phyloP scores from a whole-genome alignment of 2,888 invertebrate genomes.

The Stenodera caucasica region DNA sequence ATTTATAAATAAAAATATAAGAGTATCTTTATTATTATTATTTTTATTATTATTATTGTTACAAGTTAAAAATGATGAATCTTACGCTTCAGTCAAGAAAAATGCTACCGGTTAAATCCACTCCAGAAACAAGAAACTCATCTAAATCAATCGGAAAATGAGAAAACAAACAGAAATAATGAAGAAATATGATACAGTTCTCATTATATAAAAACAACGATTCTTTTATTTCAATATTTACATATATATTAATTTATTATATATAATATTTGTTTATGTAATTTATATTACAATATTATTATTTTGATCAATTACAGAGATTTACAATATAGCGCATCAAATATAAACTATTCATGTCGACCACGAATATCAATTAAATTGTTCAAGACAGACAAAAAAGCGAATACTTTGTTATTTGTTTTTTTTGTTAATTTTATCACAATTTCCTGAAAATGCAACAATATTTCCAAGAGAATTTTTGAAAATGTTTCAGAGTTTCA shows the following conservation, averaged over 20 bases:
- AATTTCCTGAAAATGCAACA: conserved; percentile 52
- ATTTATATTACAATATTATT: conserved; percentile 45
- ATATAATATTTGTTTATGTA: conserved; percentile 9
- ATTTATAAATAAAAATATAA: neutral
- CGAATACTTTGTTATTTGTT: conserved; percentile 31
- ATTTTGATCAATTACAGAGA: conserved; percentile 45
- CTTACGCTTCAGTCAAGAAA: neutral
- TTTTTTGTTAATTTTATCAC: conserved; percentile 46
- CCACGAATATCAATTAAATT: too few relatives aligned
- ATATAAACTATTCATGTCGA: conserved; percentile 32
- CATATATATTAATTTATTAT: conserved; percentile 34
- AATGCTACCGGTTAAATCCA: conserved; percentile 40
- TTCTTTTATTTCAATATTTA: conserved; percentile 46
- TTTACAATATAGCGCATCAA: conserved; percentile 46
- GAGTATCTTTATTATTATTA: too few relatives aligned
- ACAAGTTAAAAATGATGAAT: neutral
- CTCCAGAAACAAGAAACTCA: conserved; percentile 32
- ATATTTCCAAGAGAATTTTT: conserved; percentile 35
- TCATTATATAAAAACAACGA: conserved; percentile 46
- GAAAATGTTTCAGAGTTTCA: conserved; percentile 32
- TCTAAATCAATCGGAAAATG: conserved; percentile 30
- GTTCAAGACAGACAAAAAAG: conserved; percentile 29
- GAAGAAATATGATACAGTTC: conserved; percentile 36
- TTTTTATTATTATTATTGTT: neutral
- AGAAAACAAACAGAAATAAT: neutral